Conservation (phyloP, 2,113 vertebrate species). For the Chaetodon auriga region DNA sequence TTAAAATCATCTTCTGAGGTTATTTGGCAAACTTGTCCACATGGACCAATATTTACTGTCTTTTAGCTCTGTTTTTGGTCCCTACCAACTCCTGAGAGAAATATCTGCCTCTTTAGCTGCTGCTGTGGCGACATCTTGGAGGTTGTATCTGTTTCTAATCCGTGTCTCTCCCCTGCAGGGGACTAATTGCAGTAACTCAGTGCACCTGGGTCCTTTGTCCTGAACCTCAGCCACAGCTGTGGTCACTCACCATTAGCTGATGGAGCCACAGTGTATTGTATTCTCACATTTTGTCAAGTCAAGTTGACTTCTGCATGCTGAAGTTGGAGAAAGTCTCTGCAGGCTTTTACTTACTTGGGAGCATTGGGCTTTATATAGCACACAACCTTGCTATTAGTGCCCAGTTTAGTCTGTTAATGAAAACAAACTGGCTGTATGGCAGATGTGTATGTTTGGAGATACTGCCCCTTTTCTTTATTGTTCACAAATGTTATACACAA, state of each 20-base stretch:
- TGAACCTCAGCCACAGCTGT: too few species aligned
- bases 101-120: neutral
- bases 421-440: slow-evolving; percentile 24
- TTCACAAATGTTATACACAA: neutral
- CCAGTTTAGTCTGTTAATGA: slow-evolving; percentile 22
- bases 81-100: neutral
- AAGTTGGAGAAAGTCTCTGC: slow-evolving; percentile 27
- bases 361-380: slow-evolving; percentile 6
- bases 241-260: too few species aligned
- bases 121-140: too few species aligned
- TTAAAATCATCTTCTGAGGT: too few species aligned
- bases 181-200: too few species aligned
- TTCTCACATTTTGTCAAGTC: neutral
- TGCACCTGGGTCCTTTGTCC: too few species aligned
- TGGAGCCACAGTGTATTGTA: too few species aligned
- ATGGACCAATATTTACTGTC: too few species aligned
- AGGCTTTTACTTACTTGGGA: slow-evolving; percentile 18
- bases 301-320: slow-evolving; percentile 43
- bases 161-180: too few species aligned
- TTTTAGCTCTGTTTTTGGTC: neutral
- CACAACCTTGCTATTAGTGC: slow-evolving; percentile 27
- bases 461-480: neutral
- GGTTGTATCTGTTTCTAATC: too few species aligned
- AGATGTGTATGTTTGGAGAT: neutral
- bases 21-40: too few species aligned